Evolutionary conservation across 2,797 vertebrate genomes (phyloP).

Genomic region (Helarctos malayanus): DNA sequence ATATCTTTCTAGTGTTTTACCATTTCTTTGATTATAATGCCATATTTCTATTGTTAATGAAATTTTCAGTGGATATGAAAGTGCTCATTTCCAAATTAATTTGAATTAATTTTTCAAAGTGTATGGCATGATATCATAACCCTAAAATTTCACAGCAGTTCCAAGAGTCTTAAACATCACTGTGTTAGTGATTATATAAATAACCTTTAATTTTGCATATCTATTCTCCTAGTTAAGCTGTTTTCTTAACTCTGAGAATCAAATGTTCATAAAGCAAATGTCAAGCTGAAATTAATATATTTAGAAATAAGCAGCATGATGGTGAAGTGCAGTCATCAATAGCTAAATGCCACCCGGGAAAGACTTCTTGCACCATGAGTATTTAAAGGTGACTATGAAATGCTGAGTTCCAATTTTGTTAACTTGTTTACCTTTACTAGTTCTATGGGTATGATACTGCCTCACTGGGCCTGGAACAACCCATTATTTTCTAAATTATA

Average conservation of each 20-base stretch:
- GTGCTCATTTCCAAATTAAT: conserved; percentile 71
- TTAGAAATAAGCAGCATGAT: conserved; percentile 83
- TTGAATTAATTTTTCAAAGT: conserved; percentile 75
- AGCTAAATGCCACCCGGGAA: conserved; percentile 52
- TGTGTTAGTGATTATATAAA: conserved; percentile 83
- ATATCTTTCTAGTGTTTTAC: conserved; percentile 58
- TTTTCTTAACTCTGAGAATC: conserved; percentile 87
- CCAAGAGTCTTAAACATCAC: conserved; percentile 75
- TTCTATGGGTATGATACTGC: not conserved
- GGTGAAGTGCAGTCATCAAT: conserved; percentile 55
- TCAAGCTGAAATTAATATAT: conserved; percentile 85
- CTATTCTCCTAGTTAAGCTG: conserved; percentile 83
- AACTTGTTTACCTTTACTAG: not conserved
- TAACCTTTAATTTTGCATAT: conserved; percentile 86
- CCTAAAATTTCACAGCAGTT: conserved; percentile 72
- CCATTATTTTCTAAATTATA: conserved; percentile 5
- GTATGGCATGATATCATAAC: conserved; percentile 50
- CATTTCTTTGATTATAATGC: conserved; percentile 63
- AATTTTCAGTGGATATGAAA: conserved; percentile 68
- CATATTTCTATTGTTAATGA: conserved; percentile 71
- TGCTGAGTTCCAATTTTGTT: not conserved
- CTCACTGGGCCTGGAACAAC: not conserved
- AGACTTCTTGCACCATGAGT: not conserved
- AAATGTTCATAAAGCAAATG: conserved; percentile 87
- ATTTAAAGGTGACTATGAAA: conserved; percentile 16